Conservation (phyloP, 2,888 invertebrate species). For the Galeruca laticollis region DNA sequence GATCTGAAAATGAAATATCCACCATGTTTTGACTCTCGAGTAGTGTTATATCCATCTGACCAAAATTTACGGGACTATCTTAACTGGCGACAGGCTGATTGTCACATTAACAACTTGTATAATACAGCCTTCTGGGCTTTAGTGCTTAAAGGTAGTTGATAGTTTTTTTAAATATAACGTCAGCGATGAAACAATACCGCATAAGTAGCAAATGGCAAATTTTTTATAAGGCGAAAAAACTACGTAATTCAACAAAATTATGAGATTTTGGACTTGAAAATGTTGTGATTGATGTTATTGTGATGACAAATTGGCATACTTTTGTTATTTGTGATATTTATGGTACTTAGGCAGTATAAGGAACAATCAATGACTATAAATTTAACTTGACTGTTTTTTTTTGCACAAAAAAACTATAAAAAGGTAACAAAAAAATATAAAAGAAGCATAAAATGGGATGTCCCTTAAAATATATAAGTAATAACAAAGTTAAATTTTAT, state of each 20-base stretch:
- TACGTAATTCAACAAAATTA: constrained; percentile 7
- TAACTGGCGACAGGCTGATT: constrained; percentile 94
- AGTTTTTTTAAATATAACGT: background rate
- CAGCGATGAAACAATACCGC: constrained; percentile 12
- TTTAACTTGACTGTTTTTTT: background rate
- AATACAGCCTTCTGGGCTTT: constrained; percentile 97
- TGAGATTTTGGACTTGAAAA: background rate
- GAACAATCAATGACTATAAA: background rate
- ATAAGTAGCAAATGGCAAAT: constrained; percentile 1
- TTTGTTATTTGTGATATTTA: background rate
- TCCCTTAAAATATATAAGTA: background rate
- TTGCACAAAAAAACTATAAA: background rate
- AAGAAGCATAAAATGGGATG: no score
- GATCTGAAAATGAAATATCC: constrained; percentile 80
- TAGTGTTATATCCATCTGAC: constrained; percentile 89
- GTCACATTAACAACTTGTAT: constrained; percentile 96
- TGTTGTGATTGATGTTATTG: constrained; percentile 1
- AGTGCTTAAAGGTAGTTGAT: constrained; percentile 72
- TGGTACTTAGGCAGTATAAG: constrained; percentile 10
- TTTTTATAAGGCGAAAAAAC: no score
- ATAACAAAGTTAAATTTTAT: no score
- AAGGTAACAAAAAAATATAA: no score
- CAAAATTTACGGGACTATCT: constrained; percentile 89
- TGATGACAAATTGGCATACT: constrained; percentile 3
- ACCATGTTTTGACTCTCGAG: constrained; percentile 93